Conservation (phyloP, 2,888 invertebrate genomes). For the Nudaria mundana region DNA sequence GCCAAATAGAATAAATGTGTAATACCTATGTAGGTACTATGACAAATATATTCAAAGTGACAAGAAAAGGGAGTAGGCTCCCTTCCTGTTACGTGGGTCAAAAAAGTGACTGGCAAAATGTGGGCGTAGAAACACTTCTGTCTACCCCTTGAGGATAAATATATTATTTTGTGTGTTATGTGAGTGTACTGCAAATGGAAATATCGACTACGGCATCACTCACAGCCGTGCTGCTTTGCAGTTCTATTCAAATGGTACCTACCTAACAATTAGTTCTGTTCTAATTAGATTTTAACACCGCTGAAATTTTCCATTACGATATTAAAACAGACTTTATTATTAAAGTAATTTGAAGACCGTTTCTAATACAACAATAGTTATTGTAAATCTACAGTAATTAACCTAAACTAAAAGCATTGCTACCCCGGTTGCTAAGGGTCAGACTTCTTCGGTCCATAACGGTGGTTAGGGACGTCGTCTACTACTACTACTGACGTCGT, state of each 20-base stretch:
- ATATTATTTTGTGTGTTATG: too few species aligned
- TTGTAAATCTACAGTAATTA: background rate
- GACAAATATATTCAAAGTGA: too few species aligned
- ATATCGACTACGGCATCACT: slow-evolving; percentile 1
- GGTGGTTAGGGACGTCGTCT: too few species aligned
- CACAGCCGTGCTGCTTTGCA: slow-evolving; percentile 7
- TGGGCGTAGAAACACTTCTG: too few species aligned
- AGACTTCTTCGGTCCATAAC: background rate
- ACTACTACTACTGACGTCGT: too few species aligned
- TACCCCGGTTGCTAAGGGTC: too few species aligned
- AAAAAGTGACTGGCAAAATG: too few species aligned
- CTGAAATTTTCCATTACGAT: slow-evolving; percentile 8
- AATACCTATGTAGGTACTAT: background rate
- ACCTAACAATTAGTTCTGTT: slow-evolving; percentile 4
- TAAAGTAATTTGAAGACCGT: background rate
- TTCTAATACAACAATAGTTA: slow-evolving; percentile 1
- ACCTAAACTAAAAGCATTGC: too few species aligned
- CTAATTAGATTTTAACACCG: slow-evolving; percentile 9
- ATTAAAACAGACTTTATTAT: slow-evolving; percentile 3
- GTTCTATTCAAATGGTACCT: slow-evolving; percentile 2
- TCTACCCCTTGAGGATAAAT: too few species aligned
- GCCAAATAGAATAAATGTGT: background rate
- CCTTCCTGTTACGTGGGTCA: too few species aligned
- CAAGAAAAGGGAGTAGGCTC: too few species aligned
- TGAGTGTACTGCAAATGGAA: background rate